Conservation (phyloP, 2,797 vertebrate genomes). For the Coendou prehensilis region DNA sequence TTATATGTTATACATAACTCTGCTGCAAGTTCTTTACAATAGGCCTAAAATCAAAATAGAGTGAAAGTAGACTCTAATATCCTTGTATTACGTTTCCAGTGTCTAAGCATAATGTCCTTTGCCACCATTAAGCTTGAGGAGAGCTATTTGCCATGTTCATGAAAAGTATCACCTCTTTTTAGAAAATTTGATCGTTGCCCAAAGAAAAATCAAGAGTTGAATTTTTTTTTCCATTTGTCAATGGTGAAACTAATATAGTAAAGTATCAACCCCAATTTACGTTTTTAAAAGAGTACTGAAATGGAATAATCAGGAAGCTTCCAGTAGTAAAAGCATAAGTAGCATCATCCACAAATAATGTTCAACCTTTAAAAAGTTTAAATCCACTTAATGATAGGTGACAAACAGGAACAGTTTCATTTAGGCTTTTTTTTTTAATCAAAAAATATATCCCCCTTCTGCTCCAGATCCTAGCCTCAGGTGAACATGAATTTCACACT, state of each 20-base stretch:
- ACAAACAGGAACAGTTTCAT: background rate
- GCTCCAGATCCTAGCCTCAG: slow-evolving; percentile 18
- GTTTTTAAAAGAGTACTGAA: slow-evolving; percentile 12
- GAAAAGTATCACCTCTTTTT: slow-evolving; percentile 61
- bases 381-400: slow-evolving; percentile 17
- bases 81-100: slow-evolving; percentile 60
- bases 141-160: background rate
- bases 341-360: slow-evolving; percentile 35
- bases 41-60: slow-evolving; percentile 47
- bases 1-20: background rate
- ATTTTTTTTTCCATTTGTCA: background rate
- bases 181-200: slow-evolving; percentile 41
- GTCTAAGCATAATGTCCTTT: slow-evolving; percentile 37
- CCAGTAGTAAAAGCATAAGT: slow-evolving; percentile 30
- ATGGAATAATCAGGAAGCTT: background rate
- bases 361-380: slow-evolving; percentile 21
- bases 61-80: slow-evolving; percentile 54
- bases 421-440: background rate
- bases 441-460: slow-evolving; percentile 14
- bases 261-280: background rate
- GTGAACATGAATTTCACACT: background rate
- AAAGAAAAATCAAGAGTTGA: slow-evolving; percentile 28
- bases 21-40: slow-evolving; percentile 53
- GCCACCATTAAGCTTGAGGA: slow-evolving; percentile 67
- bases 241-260: slow-evolving; percentile 4